Base-by-base conservation (phyloP, 2,113 vertebrate genomes). In the Melospiza melodia region DNA sequence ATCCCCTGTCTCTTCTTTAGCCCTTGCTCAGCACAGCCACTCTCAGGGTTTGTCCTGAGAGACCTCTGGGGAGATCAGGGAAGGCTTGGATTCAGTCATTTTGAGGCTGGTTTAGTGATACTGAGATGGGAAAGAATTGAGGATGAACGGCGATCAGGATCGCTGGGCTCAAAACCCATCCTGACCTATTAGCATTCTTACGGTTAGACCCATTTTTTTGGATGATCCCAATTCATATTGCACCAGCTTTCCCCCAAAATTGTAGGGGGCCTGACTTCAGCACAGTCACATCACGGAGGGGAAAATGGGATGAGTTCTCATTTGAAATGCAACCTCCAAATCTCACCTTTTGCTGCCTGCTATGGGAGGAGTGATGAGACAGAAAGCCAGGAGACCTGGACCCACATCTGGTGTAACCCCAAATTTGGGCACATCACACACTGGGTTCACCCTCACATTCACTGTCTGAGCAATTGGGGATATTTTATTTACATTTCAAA, bases 171-270 rank as follows among this genome's bases (percentile, higher is more conserved):
- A 68, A 76, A 61, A 11, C 23, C 37, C 13, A 27, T 39, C 73
- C 37, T 77, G 31, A 66, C 17, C 51, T 41, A 1, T 44, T 20
- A 23, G 2, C 16, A 10, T 1, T 0, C 69, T 22, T n/a, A 3
- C 2, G 33, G 20, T 35, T 62, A 59, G 19, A 51, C 2, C 3
- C 0, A 37, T 1, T 30, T 0, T 71, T 90, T 74, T 1, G 0
- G 13, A 31, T 68, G 37, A 39, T 17, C 30, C 13, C 12, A 10
- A 1, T 31, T 66, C 14, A n/a, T 28, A 6, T 19, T 28, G 13
- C 22, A 43, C 22, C 35, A 68, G 27, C 20, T 73, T 83, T 58
- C 10, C 22, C 33, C 24, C 28, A 28, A 1, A 84, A 33, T 0
- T 30, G 39, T 14, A 58, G 11, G 3, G 10, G 1, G 3, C 1